Evolutionary conservation across 2,888 invertebrate species (phyloP).

Genomic region (Eulithis testata): DNA sequence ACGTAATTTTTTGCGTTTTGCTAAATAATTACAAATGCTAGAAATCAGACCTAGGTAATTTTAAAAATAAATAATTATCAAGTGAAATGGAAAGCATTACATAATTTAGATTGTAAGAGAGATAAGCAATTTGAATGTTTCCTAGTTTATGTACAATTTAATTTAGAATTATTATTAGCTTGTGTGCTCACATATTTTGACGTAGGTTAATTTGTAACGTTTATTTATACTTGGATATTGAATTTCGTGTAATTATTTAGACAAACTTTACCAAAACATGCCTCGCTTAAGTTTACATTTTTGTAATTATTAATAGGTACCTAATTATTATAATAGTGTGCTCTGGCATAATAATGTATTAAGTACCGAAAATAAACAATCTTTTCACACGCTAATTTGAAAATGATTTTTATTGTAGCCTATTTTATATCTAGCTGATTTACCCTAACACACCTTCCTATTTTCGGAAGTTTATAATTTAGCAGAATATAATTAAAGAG

Average conservation of each 20-base stretch:
- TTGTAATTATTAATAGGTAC: slow-evolving; percentile 56
- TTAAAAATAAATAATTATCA: slow-evolving; percentile 40
- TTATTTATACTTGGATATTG: slow-evolving; percentile 51
- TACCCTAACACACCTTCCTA: too few relatives aligned
- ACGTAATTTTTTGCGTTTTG: too few relatives aligned
- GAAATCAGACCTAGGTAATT: slow-evolving; percentile 9
- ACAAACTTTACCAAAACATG: slow-evolving; percentile 82
- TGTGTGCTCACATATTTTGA: slow-evolving; percentile 28
- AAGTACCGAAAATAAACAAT: slow-evolving; percentile 60
- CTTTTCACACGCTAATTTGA: slow-evolving; percentile 69
- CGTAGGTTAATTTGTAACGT: slow-evolving; percentile 21
- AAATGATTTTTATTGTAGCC: slow-evolving; percentile 37
- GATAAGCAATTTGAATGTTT: slow-evolving; percentile 67
- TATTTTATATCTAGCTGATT: too few relatives aligned
- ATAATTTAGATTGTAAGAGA: slow-evolving; percentile 49
- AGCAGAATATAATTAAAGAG: too few relatives aligned
- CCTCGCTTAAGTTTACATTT: slow-evolving; percentile 80
- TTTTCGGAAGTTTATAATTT: too few relatives aligned
- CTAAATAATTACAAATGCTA: background rate
- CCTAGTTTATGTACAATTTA: slow-evolving; percentile 69
- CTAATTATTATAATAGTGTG: slow-evolving; percentile 62
- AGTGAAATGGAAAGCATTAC: slow-evolving; percentile 54
- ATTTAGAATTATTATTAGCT: slow-evolving; percentile 39
- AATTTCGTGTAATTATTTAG: slow-evolving; percentile 62
- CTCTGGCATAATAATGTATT: slow-evolving; percentile 70